Evolutionary conservation across 2,113 vertebrate species (phyloP).

Genomic region (Pavo muticus): DNA sequence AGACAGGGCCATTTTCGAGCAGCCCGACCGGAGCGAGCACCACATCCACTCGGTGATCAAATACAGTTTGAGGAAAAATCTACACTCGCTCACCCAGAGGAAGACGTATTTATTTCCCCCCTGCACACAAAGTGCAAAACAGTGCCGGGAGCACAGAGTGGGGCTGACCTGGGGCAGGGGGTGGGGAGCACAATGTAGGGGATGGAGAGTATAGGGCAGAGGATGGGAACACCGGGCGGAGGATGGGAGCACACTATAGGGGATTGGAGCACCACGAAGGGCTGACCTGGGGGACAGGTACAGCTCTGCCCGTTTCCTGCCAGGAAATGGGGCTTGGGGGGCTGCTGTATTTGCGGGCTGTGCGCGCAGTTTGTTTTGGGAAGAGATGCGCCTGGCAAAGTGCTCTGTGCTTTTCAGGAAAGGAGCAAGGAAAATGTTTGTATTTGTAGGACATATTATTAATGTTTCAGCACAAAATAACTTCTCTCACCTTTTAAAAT

Average conservation of each 20-base stretch:
- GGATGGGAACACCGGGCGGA: too few relatives aligned
- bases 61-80: neutral
- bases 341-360: neutral
- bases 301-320: neutral
- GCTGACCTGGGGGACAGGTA: neutral
- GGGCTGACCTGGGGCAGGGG: too few relatives aligned
- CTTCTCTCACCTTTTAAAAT: constrained; percentile 24
- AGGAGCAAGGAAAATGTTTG: neutral
- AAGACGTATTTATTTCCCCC: neutral
- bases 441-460: constrained; percentile 30
- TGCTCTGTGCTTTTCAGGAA: neutral
- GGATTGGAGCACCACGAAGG: too few relatives aligned
- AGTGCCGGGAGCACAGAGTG: neutral
- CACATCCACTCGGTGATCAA: constrained; percentile 18
- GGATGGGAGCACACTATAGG: too few relatives aligned
- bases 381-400: neutral
- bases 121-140: neutral
- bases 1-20: constrained; percentile 17
- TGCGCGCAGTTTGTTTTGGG: neutral
- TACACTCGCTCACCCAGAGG: neutral
- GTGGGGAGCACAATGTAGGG: too few relatives aligned
- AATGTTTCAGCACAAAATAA: constrained; percentile 44
- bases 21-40: neutral
- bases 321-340: neutral
- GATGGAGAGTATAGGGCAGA: too few relatives aligned